Evolutionary conservation across 2,113 vertebrate species (phyloP), one percentile per base, ranked within the genome.

Genomic region (Hyperopisus bebe): DNA sequence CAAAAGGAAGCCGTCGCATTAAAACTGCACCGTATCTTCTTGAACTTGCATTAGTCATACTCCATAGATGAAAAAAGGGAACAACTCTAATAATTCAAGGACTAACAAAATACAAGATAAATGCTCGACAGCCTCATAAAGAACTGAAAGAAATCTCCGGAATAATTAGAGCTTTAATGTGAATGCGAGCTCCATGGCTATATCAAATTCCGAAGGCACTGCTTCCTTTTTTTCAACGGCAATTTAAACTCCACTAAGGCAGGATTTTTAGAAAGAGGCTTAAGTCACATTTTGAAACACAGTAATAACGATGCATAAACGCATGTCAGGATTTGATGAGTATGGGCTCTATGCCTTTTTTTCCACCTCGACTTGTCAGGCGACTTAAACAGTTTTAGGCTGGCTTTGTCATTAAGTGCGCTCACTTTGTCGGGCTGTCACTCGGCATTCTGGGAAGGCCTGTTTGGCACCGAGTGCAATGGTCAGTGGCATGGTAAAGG

Each of bases 41-140:
- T 93, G 93, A 95, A 94, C 94, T 95, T 92, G 42, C 93, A 94
- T 94, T 94, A 94, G 94, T 95, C 94, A 93, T 93, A 94, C 94
- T 93, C 92, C 86, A 92, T 91, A 92, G 84, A 92, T 93, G 91
- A 95, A 94, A 92, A 93, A 93, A 93, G 82, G 88, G 90, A 91
- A 89, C 50, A 42, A 86, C 90, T 92, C 51, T 0, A 27, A 92
- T 93, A 94, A 94, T 94, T 94, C 91, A 91, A 92, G 87, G 19
- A 86, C 91, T 88, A 89, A 93, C 91, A 92, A 92, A 93, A 90
- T 89, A 89, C 87, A 89, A 90, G 90, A 91, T 89, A 94, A 92
- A 90, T 90, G 85, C 89, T 88, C 66, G 47, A 80, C 86, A 90
- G 82, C 84, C 31, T 87, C 85, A 88, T 44, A 83, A 88, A 90